Percentiles rank a stretch among this genome's conserved stretches.
Evolutionary conservation across 2,797 vertebrate species (phyloP).

Genomic region (Cuniculus paca): DNA sequence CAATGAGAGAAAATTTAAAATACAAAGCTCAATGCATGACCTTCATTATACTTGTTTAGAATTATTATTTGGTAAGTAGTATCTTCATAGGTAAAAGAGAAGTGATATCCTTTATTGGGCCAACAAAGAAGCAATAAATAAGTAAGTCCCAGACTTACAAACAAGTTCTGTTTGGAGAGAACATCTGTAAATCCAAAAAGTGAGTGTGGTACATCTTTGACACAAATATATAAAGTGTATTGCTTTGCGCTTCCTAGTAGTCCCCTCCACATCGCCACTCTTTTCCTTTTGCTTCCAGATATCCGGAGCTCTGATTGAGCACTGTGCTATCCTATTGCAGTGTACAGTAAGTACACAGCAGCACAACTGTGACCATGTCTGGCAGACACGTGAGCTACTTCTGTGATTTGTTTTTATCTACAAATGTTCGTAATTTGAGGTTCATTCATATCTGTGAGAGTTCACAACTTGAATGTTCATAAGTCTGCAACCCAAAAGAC

Average conservation of each 20-base stretch:
- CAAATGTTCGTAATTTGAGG: background rate
- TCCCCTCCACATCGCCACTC: background rate
- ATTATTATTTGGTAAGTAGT: constrained; percentile 75
- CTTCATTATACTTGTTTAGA: constrained; percentile 58
- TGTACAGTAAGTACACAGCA: background rate
- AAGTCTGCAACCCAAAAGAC: constrained; percentile 42
- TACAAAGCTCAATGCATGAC: constrained; percentile 22
- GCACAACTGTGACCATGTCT: background rate
- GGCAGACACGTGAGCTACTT: background rate
- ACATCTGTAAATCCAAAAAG: background rate
- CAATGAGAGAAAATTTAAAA: constrained; percentile 61
- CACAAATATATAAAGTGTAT: background rate
- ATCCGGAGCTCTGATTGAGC: background rate
- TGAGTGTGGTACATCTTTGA: background rate
- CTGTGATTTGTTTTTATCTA: background rate
- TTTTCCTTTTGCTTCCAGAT: background rate
- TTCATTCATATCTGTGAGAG: background rate
- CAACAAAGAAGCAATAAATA: constrained; percentile 66
- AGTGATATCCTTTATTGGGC: constrained; percentile 56
- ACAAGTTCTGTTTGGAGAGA: background rate
- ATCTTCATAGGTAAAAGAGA: constrained; percentile 59
- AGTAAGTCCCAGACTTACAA: background rate
- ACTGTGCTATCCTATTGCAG: background rate
- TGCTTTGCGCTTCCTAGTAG: background rate
- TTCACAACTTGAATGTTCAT: background rate